Percentiles rank a stretch among this genome's conserved stretches.
These are phyloP conservation scores for Gisinianus flammeolus DNA, from an alignment of 2,888 invertebrate species.

Conservation along the genomic window DNA sequence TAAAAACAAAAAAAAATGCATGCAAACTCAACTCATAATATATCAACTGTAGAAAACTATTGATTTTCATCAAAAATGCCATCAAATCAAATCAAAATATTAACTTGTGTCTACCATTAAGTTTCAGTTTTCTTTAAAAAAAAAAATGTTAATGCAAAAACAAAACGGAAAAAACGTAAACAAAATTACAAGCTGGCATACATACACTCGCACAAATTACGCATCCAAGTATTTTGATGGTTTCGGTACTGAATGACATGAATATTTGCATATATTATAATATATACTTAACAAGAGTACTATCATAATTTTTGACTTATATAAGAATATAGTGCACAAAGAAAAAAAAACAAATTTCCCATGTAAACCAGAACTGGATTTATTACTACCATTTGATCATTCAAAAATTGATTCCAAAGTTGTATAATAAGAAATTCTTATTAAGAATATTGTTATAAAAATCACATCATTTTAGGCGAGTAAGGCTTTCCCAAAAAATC, in stretches of 20 bases:
- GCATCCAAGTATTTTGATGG: neutral
- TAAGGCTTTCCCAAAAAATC: constrained; percentile 27
- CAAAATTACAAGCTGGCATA: neutral
- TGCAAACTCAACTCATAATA: constrained; percentile 51
- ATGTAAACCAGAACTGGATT: constrained; percentile 21
- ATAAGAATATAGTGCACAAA: neutral
- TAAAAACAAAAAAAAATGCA: constrained; percentile 5
- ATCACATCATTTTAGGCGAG: constrained; percentile 15
- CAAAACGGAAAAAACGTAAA: neutral
- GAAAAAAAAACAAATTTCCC: neutral
- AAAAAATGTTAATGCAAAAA: too few species aligned
- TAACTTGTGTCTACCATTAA: too few species aligned
- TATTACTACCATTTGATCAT: neutral
- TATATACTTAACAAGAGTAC: neutral
- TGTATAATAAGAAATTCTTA: too few species aligned
- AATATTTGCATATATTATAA: neutral
- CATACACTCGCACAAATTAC: neutral
- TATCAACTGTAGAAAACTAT: neutral
- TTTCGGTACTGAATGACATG: too few species aligned
- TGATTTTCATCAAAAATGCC: constrained; percentile 52
- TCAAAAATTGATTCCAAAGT: too few species aligned
- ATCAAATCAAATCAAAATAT: constrained; percentile 39
- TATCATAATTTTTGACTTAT: too few species aligned
- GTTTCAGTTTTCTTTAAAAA: too few species aligned
- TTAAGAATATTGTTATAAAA: neutral